Base-by-base conservation (phyloP, 1,140 invertebrate genomes). In the Drosophila kohkoa region DNA sequence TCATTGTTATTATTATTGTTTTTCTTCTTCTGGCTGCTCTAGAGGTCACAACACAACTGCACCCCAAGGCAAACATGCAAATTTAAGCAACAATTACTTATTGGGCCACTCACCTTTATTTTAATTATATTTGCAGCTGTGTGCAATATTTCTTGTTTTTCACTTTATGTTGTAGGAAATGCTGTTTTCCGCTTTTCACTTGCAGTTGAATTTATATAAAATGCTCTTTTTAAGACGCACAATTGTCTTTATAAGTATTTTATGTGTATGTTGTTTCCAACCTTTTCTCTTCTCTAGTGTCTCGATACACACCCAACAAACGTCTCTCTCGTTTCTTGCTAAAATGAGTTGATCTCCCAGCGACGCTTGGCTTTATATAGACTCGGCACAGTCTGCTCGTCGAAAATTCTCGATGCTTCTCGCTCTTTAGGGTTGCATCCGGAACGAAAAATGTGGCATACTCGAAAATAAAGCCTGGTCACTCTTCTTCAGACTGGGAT, bases 341-440 rank as follows among this genome's bases (percentile, higher is more conserved):
- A 77, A 77, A 86, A 77, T 83, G 66, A 68, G n/a, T 57, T 13
- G 32, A 11, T 45, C 0, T 7, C 10, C 1, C 1, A 15, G 13
- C 13, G 2, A 6, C 16, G 1, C 28, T 3, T 7, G 7, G 13
- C 48, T 45, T 86, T 87, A 66, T 87, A 88, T 87, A 88, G 83
- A 68, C 32, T 81, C 58, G 8, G 10, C 11, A 11, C 2, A 38
- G 51, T 71, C 68, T 71, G 65, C 64, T 64, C 60, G 54, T 79
- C 65, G 82, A 87, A 87, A 65, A 69, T 87, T 87, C 82, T 88
- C 76, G 82, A 83, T 38, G 62, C 59, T 88, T 80, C 81, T 59
- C 45, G 81, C n/a, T 16, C 2, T 51, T 45, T 71, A 85, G 82
- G 70, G 82, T 78, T 86, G 82, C 70, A 81, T 75, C 66, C 41